Conservation (phyloP, 2,888 invertebrate species). For the Tetragnatha montana region DNA sequence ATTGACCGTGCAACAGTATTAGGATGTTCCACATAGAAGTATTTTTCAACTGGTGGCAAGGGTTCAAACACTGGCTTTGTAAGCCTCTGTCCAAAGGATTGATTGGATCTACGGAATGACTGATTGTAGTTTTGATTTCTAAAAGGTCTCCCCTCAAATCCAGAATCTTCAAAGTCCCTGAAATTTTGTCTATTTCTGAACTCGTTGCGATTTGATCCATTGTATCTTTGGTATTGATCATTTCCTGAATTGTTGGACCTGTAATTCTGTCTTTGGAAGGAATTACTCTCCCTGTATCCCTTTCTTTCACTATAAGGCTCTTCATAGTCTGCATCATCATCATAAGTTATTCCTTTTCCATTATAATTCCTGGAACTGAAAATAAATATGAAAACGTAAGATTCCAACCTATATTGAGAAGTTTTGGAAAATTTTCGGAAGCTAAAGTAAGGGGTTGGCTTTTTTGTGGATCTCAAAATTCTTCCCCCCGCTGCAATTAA, state of each 20-base stretch:
- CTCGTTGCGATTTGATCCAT: not conserved
- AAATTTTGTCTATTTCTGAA: not conserved
- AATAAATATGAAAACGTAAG: not conserved
- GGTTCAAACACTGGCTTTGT: slow-evolving; percentile 10
- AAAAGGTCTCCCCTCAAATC: not conserved
- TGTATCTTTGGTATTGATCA: not conserved
- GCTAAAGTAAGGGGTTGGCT: too few relatives aligned
- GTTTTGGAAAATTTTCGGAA: too few relatives aligned
- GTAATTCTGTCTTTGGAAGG: not conserved
- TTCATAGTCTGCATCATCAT: not conserved
- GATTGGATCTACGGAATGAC: not conserved
- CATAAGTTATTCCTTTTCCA: not conserved
- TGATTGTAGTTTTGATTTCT: not conserved
- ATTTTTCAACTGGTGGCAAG: slow-evolving; percentile 27
- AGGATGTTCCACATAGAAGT: slow-evolving; percentile 62
- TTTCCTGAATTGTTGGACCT: not conserved
- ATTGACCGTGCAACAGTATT: slow-evolving; percentile 27
- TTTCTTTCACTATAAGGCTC: not conserved
- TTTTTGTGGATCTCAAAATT: too few relatives aligned
- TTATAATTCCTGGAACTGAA: not conserved
- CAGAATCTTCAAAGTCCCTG: not conserved
- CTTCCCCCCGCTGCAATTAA: too few relatives aligned
- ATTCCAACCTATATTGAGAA: too few relatives aligned
- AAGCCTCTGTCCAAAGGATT: slow-evolving; percentile 76
- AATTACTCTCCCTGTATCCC: not conserved